Conservation (phyloP, 2,113 vertebrate genomes). For the Gallinago paraguaiae region DNA sequence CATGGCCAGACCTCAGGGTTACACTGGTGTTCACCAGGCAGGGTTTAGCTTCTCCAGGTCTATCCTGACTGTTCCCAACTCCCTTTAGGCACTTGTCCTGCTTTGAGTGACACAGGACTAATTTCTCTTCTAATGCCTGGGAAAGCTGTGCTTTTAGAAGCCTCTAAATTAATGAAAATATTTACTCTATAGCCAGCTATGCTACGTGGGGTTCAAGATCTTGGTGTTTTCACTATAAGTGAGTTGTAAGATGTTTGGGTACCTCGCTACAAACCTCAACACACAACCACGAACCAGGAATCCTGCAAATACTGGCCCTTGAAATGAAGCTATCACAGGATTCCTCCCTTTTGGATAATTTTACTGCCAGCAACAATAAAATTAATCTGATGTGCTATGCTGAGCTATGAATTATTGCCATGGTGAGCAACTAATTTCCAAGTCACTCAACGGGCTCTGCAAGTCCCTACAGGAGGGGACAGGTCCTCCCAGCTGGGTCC, state of each 20-base stretch:
- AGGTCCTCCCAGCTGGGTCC: neutral
- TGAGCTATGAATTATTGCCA: neutral
- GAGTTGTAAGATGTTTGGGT: accelerated
- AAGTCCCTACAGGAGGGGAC: neutral
- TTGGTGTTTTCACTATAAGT: neutral
- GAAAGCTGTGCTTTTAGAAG: neutral
- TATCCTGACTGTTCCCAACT: neutral
- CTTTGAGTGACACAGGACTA: neutral
- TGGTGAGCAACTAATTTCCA: neutral
- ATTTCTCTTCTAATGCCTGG: neutral
- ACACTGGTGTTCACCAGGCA: neutral
- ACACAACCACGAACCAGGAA: neutral
- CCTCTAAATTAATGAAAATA: neutral
- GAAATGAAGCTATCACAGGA: neutral
- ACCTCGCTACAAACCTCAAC: neutral
- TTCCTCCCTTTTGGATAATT: neutral
- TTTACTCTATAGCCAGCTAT: neutral
- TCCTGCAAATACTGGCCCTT: neutral
- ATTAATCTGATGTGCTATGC: neutral
- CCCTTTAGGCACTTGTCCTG: neutral
- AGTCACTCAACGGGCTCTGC: neutral
- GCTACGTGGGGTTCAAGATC: neutral
- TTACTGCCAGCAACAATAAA: neutral
- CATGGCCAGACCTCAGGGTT: neutral
- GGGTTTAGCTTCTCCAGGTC: neutral